Evolutionary conservation across 2,797 vertebrate species (phyloP).

Genomic region (Darevskia nairensis): DNA sequence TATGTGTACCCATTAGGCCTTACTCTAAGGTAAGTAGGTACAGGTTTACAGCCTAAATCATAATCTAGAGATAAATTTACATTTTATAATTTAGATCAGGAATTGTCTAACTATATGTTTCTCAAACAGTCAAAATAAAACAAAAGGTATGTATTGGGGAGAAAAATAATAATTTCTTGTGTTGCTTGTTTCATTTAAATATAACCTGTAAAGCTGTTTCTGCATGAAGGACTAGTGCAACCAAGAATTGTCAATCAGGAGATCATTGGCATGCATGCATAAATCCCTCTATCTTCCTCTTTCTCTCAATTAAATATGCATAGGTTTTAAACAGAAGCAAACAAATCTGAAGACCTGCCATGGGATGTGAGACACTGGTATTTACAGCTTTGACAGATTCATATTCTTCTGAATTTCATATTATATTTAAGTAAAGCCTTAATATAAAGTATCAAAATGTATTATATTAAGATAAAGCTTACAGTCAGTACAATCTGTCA

Average conservation of each 20-base stretch:
- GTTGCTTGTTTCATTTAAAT: constrained; percentile 63
- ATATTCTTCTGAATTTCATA: background rate
- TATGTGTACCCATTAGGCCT: background rate
- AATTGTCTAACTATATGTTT: constrained; percentile 36
- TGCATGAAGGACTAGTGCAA: constrained; percentile 67
- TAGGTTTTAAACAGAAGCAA: constrained; percentile 51
- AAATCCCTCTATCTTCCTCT: constrained; percentile 43
- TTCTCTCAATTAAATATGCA: constrained; percentile 45
- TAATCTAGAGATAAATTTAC: background rate
- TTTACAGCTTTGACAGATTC: background rate
- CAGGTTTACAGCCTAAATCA: background rate
- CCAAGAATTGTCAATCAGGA: constrained; percentile 69
- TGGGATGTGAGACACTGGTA: background rate
- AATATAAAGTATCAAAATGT: background rate
- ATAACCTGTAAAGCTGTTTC: constrained; percentile 66
- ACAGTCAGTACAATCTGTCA: background rate
- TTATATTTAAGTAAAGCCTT: background rate
- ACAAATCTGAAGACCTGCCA: constrained; percentile 24
- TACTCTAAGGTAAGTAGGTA: background rate
- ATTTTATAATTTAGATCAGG: constrained; percentile 26
- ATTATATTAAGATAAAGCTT: background rate
- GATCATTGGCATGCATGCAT: constrained; percentile 47
- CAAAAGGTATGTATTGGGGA: constrained; percentile 46
- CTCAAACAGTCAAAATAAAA: constrained; percentile 36
- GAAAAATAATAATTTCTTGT: constrained; percentile 60